A percentile compares a stretch with the other conserved stretches of the same genome.
These are phyloP conservation scores for Cladopsammia gracilis DNA, from an alignment of 64 coral and sea anemone species.

Conservation along the genomic window DNA sequence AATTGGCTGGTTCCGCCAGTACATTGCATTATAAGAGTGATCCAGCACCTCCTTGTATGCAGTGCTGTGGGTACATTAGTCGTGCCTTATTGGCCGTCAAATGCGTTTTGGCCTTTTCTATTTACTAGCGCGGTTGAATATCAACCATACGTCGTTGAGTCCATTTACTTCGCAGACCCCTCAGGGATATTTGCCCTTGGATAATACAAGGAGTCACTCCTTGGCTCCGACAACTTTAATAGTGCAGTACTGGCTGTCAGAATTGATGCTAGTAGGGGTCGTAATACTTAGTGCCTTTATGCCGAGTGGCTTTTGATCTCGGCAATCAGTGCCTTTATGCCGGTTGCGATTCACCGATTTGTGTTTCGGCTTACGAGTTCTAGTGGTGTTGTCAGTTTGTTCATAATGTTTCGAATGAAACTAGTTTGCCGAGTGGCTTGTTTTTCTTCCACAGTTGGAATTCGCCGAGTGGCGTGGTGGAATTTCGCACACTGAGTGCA, in stretches of 20 bases:
- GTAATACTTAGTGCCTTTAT: not conserved
- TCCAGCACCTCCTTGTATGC: too few relatives aligned
- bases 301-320: not conserved
- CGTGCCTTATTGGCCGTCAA: constrained; percentile 9
- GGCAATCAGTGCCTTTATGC: too few relatives aligned
- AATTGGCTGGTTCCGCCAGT: constrained; percentile 32
- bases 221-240: not conserved
- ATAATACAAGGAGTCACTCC: not conserved
- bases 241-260: not conserved
- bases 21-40: not conserved
- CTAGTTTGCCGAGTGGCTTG: too few relatives aligned
- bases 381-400: too few relatives aligned
- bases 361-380: not conserved
- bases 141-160: constrained; percentile 3
- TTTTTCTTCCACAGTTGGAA: too few relatives aligned
- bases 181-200: not conserved
- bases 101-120: not conserved
- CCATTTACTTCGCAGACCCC: not conserved
- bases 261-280: not conserved
- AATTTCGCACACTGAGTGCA: too few relatives aligned
- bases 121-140: not conserved
- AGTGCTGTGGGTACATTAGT: not conserved
- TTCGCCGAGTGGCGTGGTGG: too few relatives aligned
- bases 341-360: not conserved
- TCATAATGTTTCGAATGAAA: too few relatives aligned